Evolutionary conservation across 2,888 invertebrate genomes (phyloP), one percentile per base, ranked within the genome.

Genomic region (Cyrtodaria siliqua): DNA sequence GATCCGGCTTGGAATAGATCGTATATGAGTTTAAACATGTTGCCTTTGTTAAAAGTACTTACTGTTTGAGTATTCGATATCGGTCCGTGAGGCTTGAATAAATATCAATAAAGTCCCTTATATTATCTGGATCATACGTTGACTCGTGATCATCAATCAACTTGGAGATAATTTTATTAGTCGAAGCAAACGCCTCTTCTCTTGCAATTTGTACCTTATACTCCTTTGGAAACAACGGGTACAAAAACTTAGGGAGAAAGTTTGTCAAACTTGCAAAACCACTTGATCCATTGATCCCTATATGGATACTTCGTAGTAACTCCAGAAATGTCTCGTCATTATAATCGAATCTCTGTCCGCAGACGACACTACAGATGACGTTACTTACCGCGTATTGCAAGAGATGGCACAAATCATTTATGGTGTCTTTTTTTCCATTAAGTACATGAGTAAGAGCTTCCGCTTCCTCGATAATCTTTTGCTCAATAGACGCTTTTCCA

Each of bases 1-100:
- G 86, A 83, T 12, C 88, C 87, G 3, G 80, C 88, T 33, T 81
- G 62, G 29, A 86, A 84, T 18, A 88, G 60, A 42, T 88, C 88
- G 0, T 81, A 69, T 8, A 87, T 79, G 1, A 71, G 59, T 16
- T 69, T 76, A 14, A 79, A 78, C 12, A 84, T 55, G 27, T 75
- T 61, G 33, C 49, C 38, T 14, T 49, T 33, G 49, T 50, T 49
- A n/a, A 20, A 61, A 61, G 49, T 61, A 61, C 9, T 50, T 50
- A 24, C 20, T 50, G 2, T 12, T 14, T 4, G 50, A 50, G 33
- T 8, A 33, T 12, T 33, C 33, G 4, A 33, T 12, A 12, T 33
- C 33, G 12, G 4, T 12, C 12, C 12, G 4, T 33, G 33, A 33
- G 6, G 33, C 33, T 33, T 33, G 12, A 8, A 27, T 86, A 86